Conservation (phyloP, 2,888 invertebrate species). For the Chromoteleia sp. region DNA sequence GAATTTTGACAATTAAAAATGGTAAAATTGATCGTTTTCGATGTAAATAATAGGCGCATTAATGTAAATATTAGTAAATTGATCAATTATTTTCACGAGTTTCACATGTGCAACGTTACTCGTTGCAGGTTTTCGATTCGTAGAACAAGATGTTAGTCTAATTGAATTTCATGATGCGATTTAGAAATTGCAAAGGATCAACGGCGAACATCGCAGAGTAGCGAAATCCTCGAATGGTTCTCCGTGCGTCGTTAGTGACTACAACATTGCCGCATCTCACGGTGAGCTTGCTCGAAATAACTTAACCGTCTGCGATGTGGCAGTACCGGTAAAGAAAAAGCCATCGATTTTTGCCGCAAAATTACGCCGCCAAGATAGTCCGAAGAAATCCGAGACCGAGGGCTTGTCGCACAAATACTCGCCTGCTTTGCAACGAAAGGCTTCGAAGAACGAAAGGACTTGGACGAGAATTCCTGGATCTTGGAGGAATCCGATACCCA, state of each 20-base stretch:
- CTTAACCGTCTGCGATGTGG: constrained; percentile 75
- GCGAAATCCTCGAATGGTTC: constrained; percentile 48
- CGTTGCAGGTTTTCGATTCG: no score
- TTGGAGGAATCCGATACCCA: constrained; percentile 71
- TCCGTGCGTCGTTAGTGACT: constrained; percentile 72
- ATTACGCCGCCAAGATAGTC: constrained; percentile 51
- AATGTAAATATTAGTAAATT: no score
- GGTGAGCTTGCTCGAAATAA: constrained; percentile 78
- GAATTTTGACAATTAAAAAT: no score
- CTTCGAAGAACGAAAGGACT: constrained; percentile 57
- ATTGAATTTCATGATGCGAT: not conserved
- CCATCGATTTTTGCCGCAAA: constrained; percentile 57
- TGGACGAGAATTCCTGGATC: constrained; percentile 61
- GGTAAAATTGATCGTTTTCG: no score
- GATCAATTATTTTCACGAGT: no score
- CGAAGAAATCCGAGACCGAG: constrained; percentile 26
- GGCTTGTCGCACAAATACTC: constrained; percentile 48
- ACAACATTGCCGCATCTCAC: constrained; percentile 78
- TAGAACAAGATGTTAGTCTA: no score
- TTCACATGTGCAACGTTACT: no score
- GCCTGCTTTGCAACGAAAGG: constrained; percentile 50
- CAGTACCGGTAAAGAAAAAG: constrained; percentile 70
- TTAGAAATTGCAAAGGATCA: constrained; percentile 74
- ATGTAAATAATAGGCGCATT: no score
- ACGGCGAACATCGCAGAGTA: constrained; percentile 72